Base-by-base conservation (phyloP, 2,113 vertebrate genomes). In the Saguinus midas region DNA sequence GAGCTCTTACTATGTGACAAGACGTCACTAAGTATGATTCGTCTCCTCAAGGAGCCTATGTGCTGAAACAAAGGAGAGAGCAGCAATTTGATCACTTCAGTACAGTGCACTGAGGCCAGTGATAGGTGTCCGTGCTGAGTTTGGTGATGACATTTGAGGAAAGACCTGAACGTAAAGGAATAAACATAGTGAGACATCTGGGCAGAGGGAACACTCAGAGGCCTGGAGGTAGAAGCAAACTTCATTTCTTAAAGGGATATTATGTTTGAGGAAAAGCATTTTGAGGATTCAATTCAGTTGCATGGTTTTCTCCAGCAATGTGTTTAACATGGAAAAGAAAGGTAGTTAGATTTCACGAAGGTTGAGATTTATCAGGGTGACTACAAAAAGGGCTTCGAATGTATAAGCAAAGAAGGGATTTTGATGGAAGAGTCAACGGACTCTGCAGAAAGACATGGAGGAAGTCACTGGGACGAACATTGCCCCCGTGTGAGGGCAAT, bases 81-180 rank as follows among this genome's bases (percentile, higher is more conserved):
- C 1, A 79, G n/a, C 2, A 43, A n/a, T 5, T 37, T n/a, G 0
- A 0, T 43, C 20, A 29, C 11, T 64, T 68, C 79, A 40, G 0
- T 1, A 1, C 18, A 17, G 9, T 3, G 8, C 8, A 11, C 6
- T 1, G 25, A 58, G 16, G n/a, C 25, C 70, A 4, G 1, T 0
- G 57, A 58, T 16, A 43, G 18, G 20, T 40, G 16, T 16, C 10
- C 48, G 3, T 4, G 2, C 17, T 48, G 52, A 55, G 16, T 55
- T 79, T 32, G 21, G 58, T 12, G 35, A 25, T 55, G 64, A 57
- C 21, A 40, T 45, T 18, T 58, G 73, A 90, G 6, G 29, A 72
- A 27, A 72, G 27, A 32, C 16, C 48, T 70, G n/a, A 70, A 8
- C 0, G 2, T 18, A 72, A 23, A 8, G 21, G 29, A 27, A 50